phyloP scores from a whole-genome alignment of 2,113 vertebrate species.

The Lynx canadensis region DNA sequence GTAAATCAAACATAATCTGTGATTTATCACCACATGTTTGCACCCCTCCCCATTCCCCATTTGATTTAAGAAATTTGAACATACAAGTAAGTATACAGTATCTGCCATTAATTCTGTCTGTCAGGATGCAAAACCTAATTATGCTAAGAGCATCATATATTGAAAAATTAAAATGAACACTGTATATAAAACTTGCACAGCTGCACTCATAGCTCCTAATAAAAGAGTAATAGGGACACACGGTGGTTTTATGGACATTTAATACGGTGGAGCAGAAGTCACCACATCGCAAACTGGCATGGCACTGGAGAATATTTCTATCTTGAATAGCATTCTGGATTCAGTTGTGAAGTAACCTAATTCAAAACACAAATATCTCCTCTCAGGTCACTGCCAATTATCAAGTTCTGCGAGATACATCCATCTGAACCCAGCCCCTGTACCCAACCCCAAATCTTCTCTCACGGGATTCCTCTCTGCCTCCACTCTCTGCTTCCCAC shows the following conservation, averaged over 20 bases:
- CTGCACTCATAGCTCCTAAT: constrained; percentile 13
- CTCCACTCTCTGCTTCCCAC: neutral
- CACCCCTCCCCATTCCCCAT: constrained; percentile 10
- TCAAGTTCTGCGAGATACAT: neutral
- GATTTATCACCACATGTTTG: constrained; percentile 74
- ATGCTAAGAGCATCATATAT: constrained; percentile 36
- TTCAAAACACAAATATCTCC: constrained; percentile 43
- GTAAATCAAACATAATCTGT: constrained; percentile 69
- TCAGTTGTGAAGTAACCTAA: constrained; percentile 52
- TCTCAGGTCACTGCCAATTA: constrained; percentile 30
- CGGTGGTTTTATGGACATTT: neutral
- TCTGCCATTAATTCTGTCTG: constrained; percentile 76
- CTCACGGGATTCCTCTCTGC: neutral
- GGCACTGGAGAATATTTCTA: constrained; percentile 40
- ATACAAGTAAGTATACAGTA: constrained; percentile 53
- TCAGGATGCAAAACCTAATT: constrained; percentile 74
- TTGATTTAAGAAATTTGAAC: constrained; percentile 79
- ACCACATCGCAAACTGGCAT: neutral
- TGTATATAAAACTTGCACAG: constrained; percentile 51
- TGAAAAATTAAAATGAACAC: constrained; percentile 55
- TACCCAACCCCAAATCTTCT: neutral
- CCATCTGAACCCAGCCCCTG: neutral
- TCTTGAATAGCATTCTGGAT: neutral
- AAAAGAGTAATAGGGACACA: constrained; percentile 20
- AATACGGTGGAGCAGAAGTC: constrained; percentile 33